A percentile compares a stretch with the other conserved stretches of the same genome.
Evolutionary conservation across 2,113 vertebrate species (phyloP).

Genomic region (Brachirus orientalis): DNA sequence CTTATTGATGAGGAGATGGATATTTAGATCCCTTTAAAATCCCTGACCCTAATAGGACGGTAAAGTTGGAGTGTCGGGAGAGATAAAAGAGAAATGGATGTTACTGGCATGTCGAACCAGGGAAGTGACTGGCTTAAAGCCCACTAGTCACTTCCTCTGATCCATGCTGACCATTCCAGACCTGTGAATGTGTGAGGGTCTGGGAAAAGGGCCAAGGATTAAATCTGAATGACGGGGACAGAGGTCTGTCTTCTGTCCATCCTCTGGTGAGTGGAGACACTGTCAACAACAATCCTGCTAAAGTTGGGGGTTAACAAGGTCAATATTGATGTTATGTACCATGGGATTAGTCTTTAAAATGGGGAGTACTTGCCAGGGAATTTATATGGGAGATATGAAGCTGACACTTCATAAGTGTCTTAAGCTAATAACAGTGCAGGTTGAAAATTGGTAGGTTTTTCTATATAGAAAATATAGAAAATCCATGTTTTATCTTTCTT

Average conservation of each 20-base stretch:
- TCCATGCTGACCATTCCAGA: conserved; percentile 49
- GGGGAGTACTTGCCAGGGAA: conserved; percentile 33
- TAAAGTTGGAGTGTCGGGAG: conserved; percentile 19
- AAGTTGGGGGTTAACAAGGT: conserved; percentile 46
- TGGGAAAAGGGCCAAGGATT: conserved; percentile 66
- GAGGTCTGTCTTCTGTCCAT: conserved; percentile 55
- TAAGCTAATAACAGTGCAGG: background rate
- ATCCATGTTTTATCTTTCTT: conserved; percentile 14
- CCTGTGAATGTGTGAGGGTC: conserved; percentile 61
- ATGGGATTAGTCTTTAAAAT: conserved; percentile 46
- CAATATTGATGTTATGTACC: conserved; percentile 28
- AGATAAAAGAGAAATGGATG: conserved; percentile 44
- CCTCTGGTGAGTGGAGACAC: conserved; percentile 15
- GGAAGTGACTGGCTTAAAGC: conserved; percentile 47
- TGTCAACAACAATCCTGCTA: conserved; percentile 24
- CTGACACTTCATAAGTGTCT: background rate
- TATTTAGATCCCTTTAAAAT: conserved; percentile 45
- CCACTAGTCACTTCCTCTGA: conserved; percentile 62
- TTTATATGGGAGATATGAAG: conserved; percentile 19
- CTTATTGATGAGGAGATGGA: conserved; percentile 32
- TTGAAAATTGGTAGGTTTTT: background rate
- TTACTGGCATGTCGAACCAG: conserved; percentile 10
- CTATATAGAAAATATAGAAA: conserved; percentile 18
- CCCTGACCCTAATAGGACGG: conserved; percentile 30
- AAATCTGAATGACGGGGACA: conserved; percentile 73